Conservation (phyloP, 2,888 invertebrate species). For the Lymantria dispar region DNA sequence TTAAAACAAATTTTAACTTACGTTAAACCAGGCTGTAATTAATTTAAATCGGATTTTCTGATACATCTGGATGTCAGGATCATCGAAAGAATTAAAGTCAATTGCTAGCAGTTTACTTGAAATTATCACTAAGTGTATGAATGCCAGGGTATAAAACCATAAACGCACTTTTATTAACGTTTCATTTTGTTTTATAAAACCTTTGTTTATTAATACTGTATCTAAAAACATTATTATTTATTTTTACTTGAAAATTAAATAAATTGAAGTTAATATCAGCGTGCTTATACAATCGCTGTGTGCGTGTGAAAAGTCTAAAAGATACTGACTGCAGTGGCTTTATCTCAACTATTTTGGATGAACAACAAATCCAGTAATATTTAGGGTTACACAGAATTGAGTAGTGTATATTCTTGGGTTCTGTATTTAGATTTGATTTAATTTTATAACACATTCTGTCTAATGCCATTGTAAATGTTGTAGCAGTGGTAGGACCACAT, state of each 20-base stretch:
- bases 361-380: conserved; percentile 7
- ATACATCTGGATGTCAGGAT: conserved; percentile 51
- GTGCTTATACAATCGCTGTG: conserved; percentile 2
- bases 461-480: no score
- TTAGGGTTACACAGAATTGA: not conserved
- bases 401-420: no score
- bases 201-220: not conserved
- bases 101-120: conserved; percentile 45
- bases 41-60: conserved; percentile 57
- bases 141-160: conserved; percentile 44
- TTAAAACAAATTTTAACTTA: conserved; percentile 36
- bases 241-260: not conserved
- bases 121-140: conserved; percentile 45
- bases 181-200: conserved; percentile 45
- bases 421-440: no score
- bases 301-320: conserved; percentile 22
- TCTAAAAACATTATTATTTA: not conserved
- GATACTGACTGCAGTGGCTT: conserved; percentile 25
- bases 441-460: no score
- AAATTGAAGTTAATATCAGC: not conserved
- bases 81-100: conserved; percentile 54
- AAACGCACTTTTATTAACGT: conserved; percentile 53
- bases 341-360: conserved; percentile 28
- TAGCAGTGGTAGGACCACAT: no score
- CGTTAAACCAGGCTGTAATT: conserved; percentile 71